Base-by-base conservation (phyloP, 2,888 invertebrate genomes). In the Brachypterus glaber region DNA sequence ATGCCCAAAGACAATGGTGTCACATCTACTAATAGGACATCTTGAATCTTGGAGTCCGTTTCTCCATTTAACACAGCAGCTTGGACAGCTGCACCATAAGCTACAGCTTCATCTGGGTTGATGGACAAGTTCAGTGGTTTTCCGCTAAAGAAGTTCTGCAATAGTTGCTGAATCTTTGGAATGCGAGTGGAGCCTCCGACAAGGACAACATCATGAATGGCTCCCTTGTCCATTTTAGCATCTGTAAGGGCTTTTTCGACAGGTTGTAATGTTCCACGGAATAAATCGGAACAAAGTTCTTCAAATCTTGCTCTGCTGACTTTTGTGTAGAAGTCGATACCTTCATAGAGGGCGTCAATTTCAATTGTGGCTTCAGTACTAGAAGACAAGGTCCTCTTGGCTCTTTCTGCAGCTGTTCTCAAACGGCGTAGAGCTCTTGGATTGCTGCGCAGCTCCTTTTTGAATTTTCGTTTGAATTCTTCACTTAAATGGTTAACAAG, bases 161-260 rank as follows among this genome's bases (percentile, higher is more conserved):
- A 67, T 47, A 86, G 62, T 41, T 66, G 77, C 63, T 85, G 85
- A 26, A 86, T 76, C 59, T 84, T 85, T 1, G 85, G 86, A 40
- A 86, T 85, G 41, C 84, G 74, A 0, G 81, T 85, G 1, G 84
- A 84, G 16, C 84, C 88, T 11, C 88, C 87, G 27, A 87, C 87
- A 25, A 88, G 68, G 0, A 87, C 85, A 2, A 87, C 77, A 52
- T 87, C 86, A 56, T 86, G 75, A 44, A 87, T 82, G 47, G 75
- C 71, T 30, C 71, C 67, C 57, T 86, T 86, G 63, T 84, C 84
- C 66, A 86, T 65, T 56, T 85, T 66, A 11, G 84, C 84, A 47
- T 82, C 70, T 64, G 83, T 82, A 33, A 83, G 81, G 9, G 84
- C 82, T 2, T 82, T 83, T 54, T 84, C 70, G 31, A 85, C 68